Percentiles rank a stretch among this genome's conserved stretches.
Conservation (phyloP, 2,113 vertebrate species). For the Rostratula benghalensis region DNA sequence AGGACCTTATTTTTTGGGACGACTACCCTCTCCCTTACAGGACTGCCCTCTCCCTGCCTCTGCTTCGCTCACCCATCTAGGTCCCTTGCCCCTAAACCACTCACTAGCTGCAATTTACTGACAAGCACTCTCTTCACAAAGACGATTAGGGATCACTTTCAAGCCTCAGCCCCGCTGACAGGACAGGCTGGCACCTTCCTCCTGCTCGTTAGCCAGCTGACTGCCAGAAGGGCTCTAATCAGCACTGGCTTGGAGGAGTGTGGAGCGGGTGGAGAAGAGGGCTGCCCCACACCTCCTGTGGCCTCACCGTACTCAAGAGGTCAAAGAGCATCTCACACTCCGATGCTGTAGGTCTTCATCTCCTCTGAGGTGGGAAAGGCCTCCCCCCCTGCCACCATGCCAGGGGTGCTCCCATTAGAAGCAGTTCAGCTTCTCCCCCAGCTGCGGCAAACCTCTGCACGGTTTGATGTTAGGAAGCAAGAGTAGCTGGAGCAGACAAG, state of each 20-base stretch:
- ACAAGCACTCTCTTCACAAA: neutral
- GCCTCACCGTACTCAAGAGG: neutral
- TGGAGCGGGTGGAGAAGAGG: neutral
- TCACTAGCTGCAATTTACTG: constrained; percentile 21
- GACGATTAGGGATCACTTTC: constrained; percentile 6
- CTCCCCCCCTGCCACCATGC: neutral
- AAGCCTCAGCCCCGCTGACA: neutral
- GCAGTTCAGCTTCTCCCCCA: neutral
- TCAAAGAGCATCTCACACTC: neutral
- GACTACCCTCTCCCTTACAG: neutral
- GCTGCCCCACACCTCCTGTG: neutral
- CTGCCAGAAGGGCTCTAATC: neutral
- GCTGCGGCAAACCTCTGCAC: neutral
- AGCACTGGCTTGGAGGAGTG: neutral
- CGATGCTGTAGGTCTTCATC: neutral
- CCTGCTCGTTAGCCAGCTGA: neutral
- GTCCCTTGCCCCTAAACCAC: neutral
- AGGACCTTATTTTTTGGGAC: neutral
- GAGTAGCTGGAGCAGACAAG: neutral
- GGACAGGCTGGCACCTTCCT: neutral
- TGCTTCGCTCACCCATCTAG: neutral
- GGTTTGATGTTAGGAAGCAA: constrained; percentile 43
- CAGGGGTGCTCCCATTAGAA: neutral
- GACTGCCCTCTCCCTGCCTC: neutral
- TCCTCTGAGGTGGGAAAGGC: neutral